Evolutionary conservation across 2,888 invertebrate species (phyloP), one percentile per base, ranked within the genome.

Genomic region (Acheta domesticus): DNA sequence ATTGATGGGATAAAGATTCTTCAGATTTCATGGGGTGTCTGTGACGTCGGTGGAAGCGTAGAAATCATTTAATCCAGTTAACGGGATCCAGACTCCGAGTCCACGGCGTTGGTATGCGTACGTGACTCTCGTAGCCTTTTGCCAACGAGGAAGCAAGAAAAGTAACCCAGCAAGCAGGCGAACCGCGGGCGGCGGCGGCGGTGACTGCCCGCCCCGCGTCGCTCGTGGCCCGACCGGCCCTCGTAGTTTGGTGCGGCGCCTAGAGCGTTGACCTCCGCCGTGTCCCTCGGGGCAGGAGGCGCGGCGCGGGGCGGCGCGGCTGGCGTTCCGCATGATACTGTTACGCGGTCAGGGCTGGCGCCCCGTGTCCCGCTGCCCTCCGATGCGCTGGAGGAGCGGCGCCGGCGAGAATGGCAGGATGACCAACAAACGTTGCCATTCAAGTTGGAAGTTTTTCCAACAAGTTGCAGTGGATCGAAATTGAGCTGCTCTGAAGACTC

Each of bases 131-230:
- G 62, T 62, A 62, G 62, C 62, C 62, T 62, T 62, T 62, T 62
- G 62, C 62, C 62, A 62, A 62, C 62, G 62, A 62, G 62, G 62
- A 62, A 62, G n/a, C n/a, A 62, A 62, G 62, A 62, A 36, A 62
- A 62, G 62, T 62, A 62, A 62, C 62, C 62, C 62, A 62, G n/a
- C 62, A 62, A n/a, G 62, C 36, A 36, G 36, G 36, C 36, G 36
- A 36, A 36, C 36, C 36, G 8, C 36, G 36, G 36, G 36, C 36
- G 36, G 36, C 36, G 36, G 36, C 36, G 36, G 36, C 36, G 36
- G 36, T 8, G 36, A 36, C 36, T 36, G 36, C 36, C 62, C 62
- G 62, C 62, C 14, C 62, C 62, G 62, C 62, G 62, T 19, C 19
- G 62, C 62, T 62, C 14, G 12, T 62, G 12, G 62, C 12, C 62